A percentile compares a stretch with the other conserved stretches of the same genome.
phyloP scores from a whole-genome alignment of 30 jellyfish, hydroid and myxozoan genomes.

The Hydractinia symbiolongicarpus region DNA sequence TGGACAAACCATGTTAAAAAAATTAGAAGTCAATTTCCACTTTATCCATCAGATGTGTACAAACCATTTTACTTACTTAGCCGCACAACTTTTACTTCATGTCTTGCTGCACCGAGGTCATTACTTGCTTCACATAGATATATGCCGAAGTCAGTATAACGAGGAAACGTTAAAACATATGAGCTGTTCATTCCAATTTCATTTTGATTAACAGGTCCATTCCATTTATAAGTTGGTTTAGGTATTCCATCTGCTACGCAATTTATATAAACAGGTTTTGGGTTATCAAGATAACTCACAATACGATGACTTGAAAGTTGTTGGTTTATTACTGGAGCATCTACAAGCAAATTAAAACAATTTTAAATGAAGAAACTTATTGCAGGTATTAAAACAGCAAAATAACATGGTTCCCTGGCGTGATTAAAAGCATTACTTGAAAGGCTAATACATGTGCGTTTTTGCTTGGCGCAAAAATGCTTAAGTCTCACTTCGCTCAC shows the following conservation, averaged over 20 bases:
- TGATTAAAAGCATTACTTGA: neutral
- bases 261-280: constrained; percentile 28
- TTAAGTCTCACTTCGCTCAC: too few species aligned
- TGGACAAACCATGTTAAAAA: too few species aligned
- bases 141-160: constrained; percentile 40
- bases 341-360: constrained; percentile 23
- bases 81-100: constrained; percentile 33
- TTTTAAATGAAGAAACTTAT: too few species aligned
- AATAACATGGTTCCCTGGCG: neutral
- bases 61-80: constrained; percentile 37
- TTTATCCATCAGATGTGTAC: too few species aligned
- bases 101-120: constrained; percentile 38
- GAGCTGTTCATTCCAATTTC: constrained; percentile 24
- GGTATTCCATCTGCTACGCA: constrained; percentile 85
- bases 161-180: constrained; percentile 39
- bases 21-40: too few species aligned
- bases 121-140: constrained; percentile 62
- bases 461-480: too few species aligned
- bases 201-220: constrained; percentile 20
- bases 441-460: too few species aligned
- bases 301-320: constrained; percentile 36
- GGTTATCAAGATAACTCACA: constrained; percentile 62
- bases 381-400: neutral
- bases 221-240: constrained; percentile 57
- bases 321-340: constrained; percentile 46